phyloP scores from a whole-genome alignment of 2,888 invertebrate species.

The Parnassius smintheus region DNA sequence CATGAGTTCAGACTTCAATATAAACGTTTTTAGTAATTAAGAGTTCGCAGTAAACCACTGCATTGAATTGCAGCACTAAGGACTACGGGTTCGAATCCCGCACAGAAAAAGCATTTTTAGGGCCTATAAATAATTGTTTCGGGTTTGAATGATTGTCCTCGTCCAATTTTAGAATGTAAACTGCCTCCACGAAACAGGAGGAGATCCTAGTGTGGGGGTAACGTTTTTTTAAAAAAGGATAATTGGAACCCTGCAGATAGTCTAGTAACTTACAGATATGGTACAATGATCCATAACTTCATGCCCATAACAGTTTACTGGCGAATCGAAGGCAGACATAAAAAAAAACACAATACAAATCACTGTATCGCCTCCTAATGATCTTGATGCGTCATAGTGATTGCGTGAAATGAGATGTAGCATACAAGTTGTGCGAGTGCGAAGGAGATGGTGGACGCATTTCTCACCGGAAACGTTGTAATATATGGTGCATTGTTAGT shows the following conservation, averaged over 20 bases:
- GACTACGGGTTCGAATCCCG: too few relatives aligned
- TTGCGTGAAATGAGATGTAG: constrained; percentile 49
- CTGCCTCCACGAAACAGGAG: too few relatives aligned
- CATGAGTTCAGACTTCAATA: too few relatives aligned
- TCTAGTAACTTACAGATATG: constrained; percentile 8
- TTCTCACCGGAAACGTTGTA: constrained; percentile 75
- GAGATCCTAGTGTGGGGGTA: too few relatives aligned
- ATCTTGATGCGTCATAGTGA: constrained; percentile 68
- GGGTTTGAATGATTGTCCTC: too few relatives aligned
- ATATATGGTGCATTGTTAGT: constrained; percentile 80
- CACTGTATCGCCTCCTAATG: constrained; percentile 75
- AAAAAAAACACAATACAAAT: constrained; percentile 58
- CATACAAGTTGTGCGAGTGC: constrained; percentile 12
- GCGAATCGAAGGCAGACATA: constrained; percentile 22
- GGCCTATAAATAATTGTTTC: too few relatives aligned
- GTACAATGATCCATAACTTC: constrained; percentile 23
- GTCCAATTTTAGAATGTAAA: too few relatives aligned
- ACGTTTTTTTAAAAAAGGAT: not conserved
- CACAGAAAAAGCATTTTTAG: too few relatives aligned
- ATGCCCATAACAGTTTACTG: constrained; percentile 17
- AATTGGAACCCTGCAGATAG: not conserved
- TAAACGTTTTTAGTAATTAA: too few relatives aligned
- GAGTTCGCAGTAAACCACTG: too few relatives aligned
- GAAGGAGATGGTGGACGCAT: constrained; percentile 48
- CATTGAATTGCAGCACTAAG: too few relatives aligned